Conservation (phyloP, 1,140 invertebrate species). For the silkworm (Bombyx mori) region ASM3026992v2 NC_085118.1:9087001-9087500, state of each 20-base stretch:
- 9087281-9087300: slow-evolving; percentile 19
- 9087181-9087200: slow-evolving; percentile 54
- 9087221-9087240: slow-evolving; percentile 71
- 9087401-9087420: slow-evolving; percentile 74
- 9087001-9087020: slow-evolving; percentile 91
- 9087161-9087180: slow-evolving; percentile 61
- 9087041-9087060: slow-evolving; percentile 93
- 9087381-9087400: slow-evolving; percentile 69
- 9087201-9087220: slow-evolving; percentile 63
- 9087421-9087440: slow-evolving; percentile 60
- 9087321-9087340: neutral
- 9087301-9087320: neutral
- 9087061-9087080: slow-evolving; percentile 60
- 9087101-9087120: neutral
- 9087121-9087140: slow-evolving; percentile 7
- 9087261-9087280: slow-evolving; percentile 34
- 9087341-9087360: neutral
- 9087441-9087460: slow-evolving; percentile 87
- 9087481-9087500: slow-evolving; percentile 94
- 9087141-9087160: slow-evolving; percentile 36
- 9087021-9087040: slow-evolving; percentile 95
- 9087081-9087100: neutral
- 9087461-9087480: slow-evolving; percentile 90
- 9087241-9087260: slow-evolving; percentile 69
- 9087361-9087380: neutral